These are phyloP conservation scores for Enteromius paludinosus DNA, from an alignment of 2,797 vertebrate species.

Conservation along the genomic window DNA sequence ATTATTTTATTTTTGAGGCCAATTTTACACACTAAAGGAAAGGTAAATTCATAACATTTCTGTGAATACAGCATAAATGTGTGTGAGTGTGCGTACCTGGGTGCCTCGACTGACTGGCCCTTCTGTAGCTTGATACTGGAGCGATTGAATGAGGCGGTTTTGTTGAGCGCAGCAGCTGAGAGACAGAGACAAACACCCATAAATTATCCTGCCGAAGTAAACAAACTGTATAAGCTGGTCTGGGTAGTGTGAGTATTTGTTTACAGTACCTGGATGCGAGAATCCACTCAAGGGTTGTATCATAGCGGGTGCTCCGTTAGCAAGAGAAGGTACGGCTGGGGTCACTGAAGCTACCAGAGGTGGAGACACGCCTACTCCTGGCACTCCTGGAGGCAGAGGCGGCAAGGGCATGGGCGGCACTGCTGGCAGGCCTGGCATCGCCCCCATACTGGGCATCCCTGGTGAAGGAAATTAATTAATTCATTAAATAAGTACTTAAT, in stretches of 20 bases:
- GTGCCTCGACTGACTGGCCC: constrained; percentile 89
- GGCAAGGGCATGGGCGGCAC: constrained; percentile 91
- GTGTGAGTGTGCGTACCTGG: constrained; percentile 75
- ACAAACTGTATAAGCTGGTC: constrained; percentile 8
- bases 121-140: constrained; percentile 91
- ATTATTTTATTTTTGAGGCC: too few relatives aligned
- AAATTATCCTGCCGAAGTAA: neutral
- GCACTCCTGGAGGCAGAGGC: constrained; percentile 74
- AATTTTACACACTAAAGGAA: neutral
- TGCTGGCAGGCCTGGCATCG: constrained; percentile 81
- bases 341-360: constrained; percentile 88
- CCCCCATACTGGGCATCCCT: constrained; percentile 86
- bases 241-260: neutral
- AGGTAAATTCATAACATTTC: neutral
- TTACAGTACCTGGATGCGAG: constrained; percentile 85
- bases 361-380: constrained; percentile 91
- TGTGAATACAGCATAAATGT: neutral
- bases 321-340: constrained; percentile 87
- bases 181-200: constrained; percentile 3
- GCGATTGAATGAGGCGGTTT: constrained; percentile 91
- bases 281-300: constrained; percentile 92
- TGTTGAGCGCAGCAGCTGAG: constrained; percentile 82
- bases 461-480: constrained; percentile 41
- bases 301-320: constrained; percentile 91
- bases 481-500: neutral